Evolutionary conservation across 2,888 invertebrate species (phyloP).

Genomic region (Exocentrus adspersus): DNA sequence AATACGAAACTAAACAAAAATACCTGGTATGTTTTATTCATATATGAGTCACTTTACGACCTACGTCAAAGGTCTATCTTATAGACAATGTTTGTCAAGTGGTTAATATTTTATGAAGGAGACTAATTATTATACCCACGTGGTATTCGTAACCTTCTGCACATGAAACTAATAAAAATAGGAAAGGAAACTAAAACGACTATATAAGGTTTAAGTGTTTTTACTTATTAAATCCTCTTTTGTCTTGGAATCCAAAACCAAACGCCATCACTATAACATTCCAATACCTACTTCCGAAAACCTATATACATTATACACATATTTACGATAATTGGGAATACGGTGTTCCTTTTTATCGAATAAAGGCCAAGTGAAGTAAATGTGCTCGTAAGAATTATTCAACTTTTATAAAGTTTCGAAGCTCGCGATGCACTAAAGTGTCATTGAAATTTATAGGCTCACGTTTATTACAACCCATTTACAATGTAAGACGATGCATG

Average conservation of each 20-base stretch:
- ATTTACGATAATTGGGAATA: no score
- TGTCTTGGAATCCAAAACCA: no score
- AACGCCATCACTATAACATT: no score
- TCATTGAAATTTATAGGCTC: not conserved
- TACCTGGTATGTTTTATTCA: constrained; percentile 34
- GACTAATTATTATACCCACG: constrained; percentile 20
- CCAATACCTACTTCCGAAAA: no score
- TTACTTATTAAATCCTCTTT: no score
- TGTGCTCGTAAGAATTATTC: not conserved
- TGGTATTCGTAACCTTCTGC: constrained; percentile 6
- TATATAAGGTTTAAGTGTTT: no score
- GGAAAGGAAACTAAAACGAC: no score
- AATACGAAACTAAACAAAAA: constrained; percentile 36
- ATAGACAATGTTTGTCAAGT: constrained; percentile 23
- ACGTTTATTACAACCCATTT: not conserved
- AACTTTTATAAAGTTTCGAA: not conserved
- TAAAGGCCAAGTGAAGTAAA: not conserved
- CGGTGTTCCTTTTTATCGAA: not conserved
- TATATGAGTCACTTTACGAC: constrained; percentile 36
- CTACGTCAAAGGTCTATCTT: constrained; percentile 34
- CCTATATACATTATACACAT: no score
- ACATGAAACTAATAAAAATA: not conserved
- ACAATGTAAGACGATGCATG: not conserved
- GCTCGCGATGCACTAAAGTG: not conserved
- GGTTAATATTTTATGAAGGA: constrained; percentile 26